Evolutionary conservation across 1,140 invertebrate genomes (phyloP).

Genomic region (Tetraneura akinire): DNA sequence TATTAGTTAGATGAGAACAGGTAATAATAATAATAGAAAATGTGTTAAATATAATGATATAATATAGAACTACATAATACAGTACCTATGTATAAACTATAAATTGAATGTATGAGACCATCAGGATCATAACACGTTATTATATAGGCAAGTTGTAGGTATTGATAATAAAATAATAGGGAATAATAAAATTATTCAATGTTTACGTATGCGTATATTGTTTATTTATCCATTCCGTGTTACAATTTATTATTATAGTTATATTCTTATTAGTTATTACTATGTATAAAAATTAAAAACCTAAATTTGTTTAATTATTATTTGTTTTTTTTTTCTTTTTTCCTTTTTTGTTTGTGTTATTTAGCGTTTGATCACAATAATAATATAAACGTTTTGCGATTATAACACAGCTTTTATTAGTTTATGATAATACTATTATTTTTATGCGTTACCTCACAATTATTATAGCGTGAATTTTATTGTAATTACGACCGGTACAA

Average conservation of each 20-base stretch:
- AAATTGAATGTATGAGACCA: no score
- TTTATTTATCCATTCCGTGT: conserved; percentile 18
- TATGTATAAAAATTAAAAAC: not conserved
- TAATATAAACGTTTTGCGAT: conserved; percentile 6
- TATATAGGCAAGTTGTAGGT: not conserved
- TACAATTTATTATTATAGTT: not conserved
- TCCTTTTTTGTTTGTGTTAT: not conserved
- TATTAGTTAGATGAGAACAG: no score
- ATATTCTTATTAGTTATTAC: no score
- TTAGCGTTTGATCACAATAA: not conserved
- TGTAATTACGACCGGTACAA: not conserved
- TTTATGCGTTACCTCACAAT: not conserved
- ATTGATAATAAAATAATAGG: not conserved
- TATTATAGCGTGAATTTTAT: not conserved
- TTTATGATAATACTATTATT: not conserved
- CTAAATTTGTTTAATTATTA: conserved; percentile 1
- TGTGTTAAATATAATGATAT: no score
- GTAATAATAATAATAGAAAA: no score
- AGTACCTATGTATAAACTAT: no score
- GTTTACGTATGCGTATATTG: conserved; percentile 12
- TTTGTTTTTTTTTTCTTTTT: conserved; percentile 16
- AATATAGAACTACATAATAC: no score
- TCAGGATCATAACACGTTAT: no score
- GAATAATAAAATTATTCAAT: not conserved
- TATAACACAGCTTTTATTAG: not conserved